Conservation (phyloP, 2,888 invertebrate species). For the Morinoia aosen region DNA sequence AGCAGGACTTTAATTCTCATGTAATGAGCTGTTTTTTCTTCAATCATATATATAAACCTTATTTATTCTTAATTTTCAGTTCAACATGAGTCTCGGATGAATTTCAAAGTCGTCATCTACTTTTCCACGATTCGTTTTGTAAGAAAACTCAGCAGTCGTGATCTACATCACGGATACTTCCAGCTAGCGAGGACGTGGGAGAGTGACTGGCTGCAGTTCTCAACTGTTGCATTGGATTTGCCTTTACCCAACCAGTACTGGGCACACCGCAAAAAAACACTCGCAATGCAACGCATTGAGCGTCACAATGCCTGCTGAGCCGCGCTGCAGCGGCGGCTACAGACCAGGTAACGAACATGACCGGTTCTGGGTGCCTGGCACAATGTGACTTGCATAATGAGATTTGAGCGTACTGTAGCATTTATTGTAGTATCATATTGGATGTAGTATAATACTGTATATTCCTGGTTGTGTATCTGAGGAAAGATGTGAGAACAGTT, state of each 20-base stretch:
- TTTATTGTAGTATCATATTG: too few relatives aligned
- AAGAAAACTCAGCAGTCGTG: background rate
- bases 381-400: too few relatives aligned
- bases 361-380: background rate
- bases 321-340: background rate
- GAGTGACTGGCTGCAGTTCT: background rate
- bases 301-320: background rate
- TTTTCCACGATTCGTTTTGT: background rate
- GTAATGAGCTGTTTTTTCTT: background rate
- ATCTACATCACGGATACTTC: background rate
- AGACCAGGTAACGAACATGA: background rate
- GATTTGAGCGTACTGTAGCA: too few relatives aligned
- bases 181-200: background rate
- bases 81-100: background rate
- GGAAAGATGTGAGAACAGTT: background rate
- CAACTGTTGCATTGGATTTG: background rate
- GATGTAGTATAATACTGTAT: too few relatives aligned
- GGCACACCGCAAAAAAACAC: constrained; percentile 4
- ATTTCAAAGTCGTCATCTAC: background rate
- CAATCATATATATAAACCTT: background rate
- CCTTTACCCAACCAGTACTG: constrained; percentile 20
- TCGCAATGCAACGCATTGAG: constrained; percentile 6
- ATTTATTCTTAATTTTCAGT: background rate
- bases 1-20: background rate
- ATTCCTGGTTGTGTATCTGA: too few relatives aligned